Evolutionary conservation across 2,113 vertebrate species (phyloP), one percentile per base, ranked within the genome.

Genomic region (Onychorhynchus coronatus): DNA sequence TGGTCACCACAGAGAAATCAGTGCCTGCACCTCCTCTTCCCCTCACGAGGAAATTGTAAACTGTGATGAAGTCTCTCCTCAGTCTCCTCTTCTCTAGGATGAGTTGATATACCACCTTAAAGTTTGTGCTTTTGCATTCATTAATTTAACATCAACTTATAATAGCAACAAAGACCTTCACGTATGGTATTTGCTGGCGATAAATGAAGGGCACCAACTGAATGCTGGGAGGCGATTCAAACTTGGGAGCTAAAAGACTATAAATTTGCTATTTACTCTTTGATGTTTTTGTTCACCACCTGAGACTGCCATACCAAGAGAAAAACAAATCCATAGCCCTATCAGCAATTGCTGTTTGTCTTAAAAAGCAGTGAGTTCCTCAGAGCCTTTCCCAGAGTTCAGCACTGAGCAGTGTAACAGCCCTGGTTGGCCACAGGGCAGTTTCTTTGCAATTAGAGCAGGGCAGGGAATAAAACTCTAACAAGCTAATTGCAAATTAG

Each of bases 151-250:
- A 74, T 56, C 50, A 77, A 84, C 33, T 86, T 75, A 42, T 15
- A 92, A 77, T 18, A 88, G 13, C 53, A 78, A 74, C 49, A 85
- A 90, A 93, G 75, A 74, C 30, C 25, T 84, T 44, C 49, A 88
- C 49, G 73, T 89, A 52, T 4, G 20, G 33, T 52, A 78, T 61
- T 90, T 94, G 79, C 75, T 81, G 79, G 75, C 75, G 92, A 33
- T 28, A 71, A 86, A 80, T 61, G 47, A 95, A 84, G 25, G 24
- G 27, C 14, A 81, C 22, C 35, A 68, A 52, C 30, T 35, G 56
- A 83, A 86, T 30, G 31, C 71, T 55, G 42, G 72, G 72, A 74
- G 82, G 39, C 1, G 6, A 74, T 74, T 91, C 71, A 85, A 83
- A 70, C 33, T 28, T 15, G 47, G 31, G 50, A 73, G 31, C 47